These are phyloP conservation scores for Chrysomela aeneicollis DNA, from an alignment of 2,888 invertebrate species.

Conservation along the genomic window DNA sequence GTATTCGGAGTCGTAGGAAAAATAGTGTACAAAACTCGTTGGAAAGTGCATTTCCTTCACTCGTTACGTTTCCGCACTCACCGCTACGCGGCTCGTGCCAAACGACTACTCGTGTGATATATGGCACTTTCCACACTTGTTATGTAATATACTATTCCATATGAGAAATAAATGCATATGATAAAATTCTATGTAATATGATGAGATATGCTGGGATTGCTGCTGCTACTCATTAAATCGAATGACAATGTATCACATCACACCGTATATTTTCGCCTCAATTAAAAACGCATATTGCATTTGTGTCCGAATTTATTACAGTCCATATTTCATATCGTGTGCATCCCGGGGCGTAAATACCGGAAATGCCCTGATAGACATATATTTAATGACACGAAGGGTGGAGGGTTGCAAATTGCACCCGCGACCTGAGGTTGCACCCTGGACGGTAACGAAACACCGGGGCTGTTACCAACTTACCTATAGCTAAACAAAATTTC, in stretches of 20 bases:
- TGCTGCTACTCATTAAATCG: no score
- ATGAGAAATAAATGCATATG: no score
- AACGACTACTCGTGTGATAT: no score
- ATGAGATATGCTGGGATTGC: no score
- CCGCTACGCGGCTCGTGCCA: no score
- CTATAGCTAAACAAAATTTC: background rate
- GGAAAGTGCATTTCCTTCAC: no score
- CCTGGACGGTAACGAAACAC: slow-evolving; percentile 39
- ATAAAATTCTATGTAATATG: no score
- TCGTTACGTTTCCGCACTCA: no score
- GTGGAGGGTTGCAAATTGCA: slow-evolving; percentile 56
- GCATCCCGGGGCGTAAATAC: slow-evolving; percentile 25
- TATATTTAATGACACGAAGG: slow-evolving; percentile 56
- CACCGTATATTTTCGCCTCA: slow-evolving; percentile 37
- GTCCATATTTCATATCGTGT: slow-evolving; percentile 33
- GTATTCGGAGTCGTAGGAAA: no score
- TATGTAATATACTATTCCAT: no score
- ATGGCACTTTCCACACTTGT: no score
- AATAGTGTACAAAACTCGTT: no score
- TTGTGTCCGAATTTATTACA: slow-evolving; percentile 33
- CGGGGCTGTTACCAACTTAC: slow-evolving; percentile 27
- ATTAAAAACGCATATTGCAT: slow-evolving; percentile 55
- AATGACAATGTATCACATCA: background rate
- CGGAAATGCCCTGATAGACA: slow-evolving; percentile 25
- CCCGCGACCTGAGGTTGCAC: slow-evolving; percentile 55